A percentile compares a stretch with the other conserved stretches of the same genome.
These are phyloP conservation scores for Xerus rutilus DNA, from an alignment of 2,797 vertebrate species.

Conservation along the genomic window DNA sequence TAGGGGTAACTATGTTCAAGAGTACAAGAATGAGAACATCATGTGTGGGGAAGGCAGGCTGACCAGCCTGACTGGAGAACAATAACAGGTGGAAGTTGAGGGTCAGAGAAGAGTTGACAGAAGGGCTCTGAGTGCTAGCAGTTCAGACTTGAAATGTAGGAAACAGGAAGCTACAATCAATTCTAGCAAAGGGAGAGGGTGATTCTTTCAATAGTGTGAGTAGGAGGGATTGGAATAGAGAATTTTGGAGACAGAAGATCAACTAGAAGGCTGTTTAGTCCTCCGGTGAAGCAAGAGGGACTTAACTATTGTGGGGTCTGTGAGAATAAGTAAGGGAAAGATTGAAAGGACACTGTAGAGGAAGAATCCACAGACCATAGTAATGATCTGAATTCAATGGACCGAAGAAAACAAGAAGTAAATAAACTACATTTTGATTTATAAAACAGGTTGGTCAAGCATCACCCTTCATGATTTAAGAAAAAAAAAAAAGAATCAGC, in stretches of 20 bases:
- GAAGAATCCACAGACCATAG: slow-evolving; percentile 39
- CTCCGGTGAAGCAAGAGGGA: slow-evolving; percentile 1
- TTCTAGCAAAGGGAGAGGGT: neutral
- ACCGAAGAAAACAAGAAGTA: slow-evolving; percentile 61
- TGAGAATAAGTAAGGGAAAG: slow-evolving; percentile 42
- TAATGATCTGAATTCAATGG: slow-evolving; percentile 65
- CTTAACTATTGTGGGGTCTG: slow-evolving; percentile 20
- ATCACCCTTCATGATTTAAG: neutral
- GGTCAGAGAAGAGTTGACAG: neutral
- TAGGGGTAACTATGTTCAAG: neutral
- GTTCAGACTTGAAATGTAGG: neutral
- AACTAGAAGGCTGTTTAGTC: slow-evolving; percentile 37
- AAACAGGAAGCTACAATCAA: neutral
- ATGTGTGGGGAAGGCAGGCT: neutral
- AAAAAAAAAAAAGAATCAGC: slow-evolving; percentile 48
- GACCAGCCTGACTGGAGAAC: neutral
- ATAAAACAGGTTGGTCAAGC: slow-evolving; percentile 19
- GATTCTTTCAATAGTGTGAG: neutral
- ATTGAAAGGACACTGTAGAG: neutral
- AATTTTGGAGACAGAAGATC: slow-evolving; percentile 51
- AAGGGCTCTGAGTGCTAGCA: neutral
- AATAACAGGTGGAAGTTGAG: neutral
- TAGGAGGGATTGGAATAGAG: neutral
- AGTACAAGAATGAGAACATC: neutral
- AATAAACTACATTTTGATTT: slow-evolving; percentile 60